A percentile compares a stretch with the other conserved stretches of the same genome.
phyloP scores from a whole-genome alignment of 1,140 invertebrate genomes.

The Planococcus citri region DNA sequence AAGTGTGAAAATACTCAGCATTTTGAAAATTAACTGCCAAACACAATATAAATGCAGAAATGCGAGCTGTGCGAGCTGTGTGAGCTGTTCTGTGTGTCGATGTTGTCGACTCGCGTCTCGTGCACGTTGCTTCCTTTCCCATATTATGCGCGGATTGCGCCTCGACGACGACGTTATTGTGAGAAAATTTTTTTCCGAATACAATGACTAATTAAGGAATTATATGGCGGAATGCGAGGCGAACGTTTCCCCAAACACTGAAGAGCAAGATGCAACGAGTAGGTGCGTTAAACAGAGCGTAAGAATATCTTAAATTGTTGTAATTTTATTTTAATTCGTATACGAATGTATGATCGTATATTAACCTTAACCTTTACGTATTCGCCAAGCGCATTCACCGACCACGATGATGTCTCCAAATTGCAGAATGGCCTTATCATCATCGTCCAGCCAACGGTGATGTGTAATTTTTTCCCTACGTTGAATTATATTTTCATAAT shows the following conservation, averaged over 20 bases:
- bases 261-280: not conserved
- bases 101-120: too few relatives aligned
- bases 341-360: too few relatives aligned
- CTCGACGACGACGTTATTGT: too few relatives aligned
- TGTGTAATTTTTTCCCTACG: too few relatives aligned
- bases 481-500: too few relatives aligned
- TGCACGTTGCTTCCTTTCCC: not conserved
- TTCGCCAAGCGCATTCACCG: not conserved
- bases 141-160: not conserved
- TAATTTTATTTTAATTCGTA: not conserved
- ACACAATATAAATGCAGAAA: too few relatives aligned
- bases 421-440: too few relatives aligned
- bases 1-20: too few relatives aligned
- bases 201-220: conserved; percentile 1
- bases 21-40: too few relatives aligned
- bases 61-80: too few relatives aligned
- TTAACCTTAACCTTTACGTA: not conserved
- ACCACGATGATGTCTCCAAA: not conserved
- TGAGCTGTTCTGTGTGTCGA: too few relatives aligned
- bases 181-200: not conserved
- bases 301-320: not conserved
- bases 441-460: too few relatives aligned
- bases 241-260: not conserved
- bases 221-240: not conserved
- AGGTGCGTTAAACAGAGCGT: not conserved